Percentiles rank a stretch among this genome's conserved stretches.
These are phyloP conservation scores for Amaurobius ferox DNA, from an alignment of 2,888 invertebrate genomes.

Conservation along the genomic window DNA sequence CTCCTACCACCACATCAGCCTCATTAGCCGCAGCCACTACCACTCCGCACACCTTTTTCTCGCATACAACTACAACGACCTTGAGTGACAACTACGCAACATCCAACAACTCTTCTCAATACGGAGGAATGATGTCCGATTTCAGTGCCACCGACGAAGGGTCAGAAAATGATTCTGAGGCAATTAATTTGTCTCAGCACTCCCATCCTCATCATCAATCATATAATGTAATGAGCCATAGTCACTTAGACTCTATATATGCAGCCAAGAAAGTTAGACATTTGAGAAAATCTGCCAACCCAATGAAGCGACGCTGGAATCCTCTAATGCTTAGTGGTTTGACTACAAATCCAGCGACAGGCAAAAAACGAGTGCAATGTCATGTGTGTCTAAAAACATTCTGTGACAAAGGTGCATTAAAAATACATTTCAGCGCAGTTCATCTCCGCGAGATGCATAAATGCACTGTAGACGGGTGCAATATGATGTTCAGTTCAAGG, in stretches of 20 bases:
- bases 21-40: conserved; percentile 78
- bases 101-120: conserved; percentile 41
- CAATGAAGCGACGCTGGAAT: conserved; percentile 79
- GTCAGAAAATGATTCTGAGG: conserved; percentile 82
- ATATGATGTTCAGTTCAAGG: conserved; percentile 99
- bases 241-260: conserved; percentile 65
- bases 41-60: conserved; percentile 77
- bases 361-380: conserved; percentile 98
- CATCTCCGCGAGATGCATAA: conserved; percentile 99
- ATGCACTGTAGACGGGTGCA: conserved; percentile 98
- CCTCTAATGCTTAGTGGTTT: conserved; percentile 84
- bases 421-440: conserved; percentile 99
- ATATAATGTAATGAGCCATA: conserved; percentile 33
- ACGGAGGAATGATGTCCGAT: conserved; percentile 64
- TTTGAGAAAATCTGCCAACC: conserved; percentile 78
- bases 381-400: conserved; percentile 99
- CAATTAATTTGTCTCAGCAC: conserved; percentile 82
- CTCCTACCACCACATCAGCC: conserved; percentile 73
- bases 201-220: conserved; percentile 46
- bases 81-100: conserved; percentile 76
- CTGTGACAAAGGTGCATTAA: conserved; percentile 99
- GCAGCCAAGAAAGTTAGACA: conserved; percentile 76
- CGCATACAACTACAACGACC: conserved; percentile 77
- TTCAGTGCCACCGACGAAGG: conserved; percentile 78
- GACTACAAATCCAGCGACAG: conserved; percentile 93